Evolutionary conservation across 2,797 vertebrate species (phyloP).

Genomic region (Odontamblyopus lacepedii): DNA sequence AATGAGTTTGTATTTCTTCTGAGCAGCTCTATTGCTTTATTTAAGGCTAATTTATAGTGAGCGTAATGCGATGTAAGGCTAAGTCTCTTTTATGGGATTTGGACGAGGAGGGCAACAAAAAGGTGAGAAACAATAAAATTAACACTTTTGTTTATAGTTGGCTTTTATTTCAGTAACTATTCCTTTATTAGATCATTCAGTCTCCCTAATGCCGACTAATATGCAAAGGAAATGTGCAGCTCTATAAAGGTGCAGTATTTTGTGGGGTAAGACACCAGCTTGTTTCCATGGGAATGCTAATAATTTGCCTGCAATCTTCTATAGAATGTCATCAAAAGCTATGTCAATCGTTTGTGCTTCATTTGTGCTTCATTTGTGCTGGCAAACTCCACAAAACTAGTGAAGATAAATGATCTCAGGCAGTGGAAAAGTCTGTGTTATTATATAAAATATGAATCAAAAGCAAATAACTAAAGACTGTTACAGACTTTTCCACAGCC

Average conservation of each 20-base stretch:
- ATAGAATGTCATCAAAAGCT: too few relatives aligned
- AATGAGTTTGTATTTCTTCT: slow-evolving; percentile 13
- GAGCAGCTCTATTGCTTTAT: slow-evolving; percentile 6
- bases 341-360: too few relatives aligned
- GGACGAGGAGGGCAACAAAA: neutral
- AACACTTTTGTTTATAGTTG: neutral
- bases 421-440: too few relatives aligned
- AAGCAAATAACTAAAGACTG: too few relatives aligned
- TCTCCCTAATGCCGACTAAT: neutral
- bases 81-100: neutral
- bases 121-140: neutral
- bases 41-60: neutral
- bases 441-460: too few relatives aligned
- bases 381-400: too few relatives aligned
- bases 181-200: neutral
- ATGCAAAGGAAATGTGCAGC: neutral
- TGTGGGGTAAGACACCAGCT: neutral
- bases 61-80: neutral
- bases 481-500: too few relatives aligned
- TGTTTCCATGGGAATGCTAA: neutral
- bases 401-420: too few relatives aligned
- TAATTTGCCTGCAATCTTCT: too few relatives aligned
- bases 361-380: too few relatives aligned
- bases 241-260: too few relatives aligned
- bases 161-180: neutral